Conservation (phyloP, 2,797 vertebrate genomes). For the Pachyuromys duprasi region DNA sequence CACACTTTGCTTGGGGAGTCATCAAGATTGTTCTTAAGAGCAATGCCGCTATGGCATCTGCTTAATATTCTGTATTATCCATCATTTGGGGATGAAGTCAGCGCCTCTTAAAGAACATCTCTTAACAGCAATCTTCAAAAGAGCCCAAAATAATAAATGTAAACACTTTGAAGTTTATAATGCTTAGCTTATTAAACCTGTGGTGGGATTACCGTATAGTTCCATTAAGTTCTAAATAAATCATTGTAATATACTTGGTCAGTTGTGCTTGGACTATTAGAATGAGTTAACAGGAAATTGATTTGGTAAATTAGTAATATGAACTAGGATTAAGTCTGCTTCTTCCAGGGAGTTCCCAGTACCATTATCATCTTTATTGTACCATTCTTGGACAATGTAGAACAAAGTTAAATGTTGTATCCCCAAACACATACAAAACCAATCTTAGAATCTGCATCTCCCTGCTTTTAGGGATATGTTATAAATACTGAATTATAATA, state of each 20-base stretch:
- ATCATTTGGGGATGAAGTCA: slow-evolving; percentile 76
- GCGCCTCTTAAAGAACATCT: slow-evolving; percentile 73
- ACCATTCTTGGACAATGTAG: slow-evolving; percentile 4
- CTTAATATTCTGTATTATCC: slow-evolving; percentile 65
- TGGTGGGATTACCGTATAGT: neutral
- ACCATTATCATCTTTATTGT: neutral
- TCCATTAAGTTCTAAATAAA: slow-evolving; percentile 56
- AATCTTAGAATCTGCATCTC: neutral
- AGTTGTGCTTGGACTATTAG: neutral
- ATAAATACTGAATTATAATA: neutral
- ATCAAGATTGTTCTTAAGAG: slow-evolving; percentile 61
- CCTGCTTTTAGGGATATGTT: slow-evolving; percentile 3
- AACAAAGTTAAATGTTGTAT: slow-evolving; percentile 1
- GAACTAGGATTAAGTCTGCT: neutral
- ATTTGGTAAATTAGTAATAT: slow-evolving; percentile 40
- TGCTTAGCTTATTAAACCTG: slow-evolving; percentile 8
- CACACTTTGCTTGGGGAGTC: slow-evolving; percentile 64
- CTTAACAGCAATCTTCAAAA: slow-evolving; percentile 65
- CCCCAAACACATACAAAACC: neutral
- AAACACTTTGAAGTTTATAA: slow-evolving; percentile 67
- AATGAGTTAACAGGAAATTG: slow-evolving; percentile 38
- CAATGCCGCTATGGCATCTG: slow-evolving; percentile 60
- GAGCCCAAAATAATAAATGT: slow-evolving; percentile 57
- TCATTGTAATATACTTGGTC: slow-evolving; percentile 33
- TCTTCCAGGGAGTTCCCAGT: neutral